Evolutionary conservation across 2,888 invertebrate species (phyloP), one percentile per base, ranked within the genome.

Genomic region (Xestia rhomboidea): DNA sequence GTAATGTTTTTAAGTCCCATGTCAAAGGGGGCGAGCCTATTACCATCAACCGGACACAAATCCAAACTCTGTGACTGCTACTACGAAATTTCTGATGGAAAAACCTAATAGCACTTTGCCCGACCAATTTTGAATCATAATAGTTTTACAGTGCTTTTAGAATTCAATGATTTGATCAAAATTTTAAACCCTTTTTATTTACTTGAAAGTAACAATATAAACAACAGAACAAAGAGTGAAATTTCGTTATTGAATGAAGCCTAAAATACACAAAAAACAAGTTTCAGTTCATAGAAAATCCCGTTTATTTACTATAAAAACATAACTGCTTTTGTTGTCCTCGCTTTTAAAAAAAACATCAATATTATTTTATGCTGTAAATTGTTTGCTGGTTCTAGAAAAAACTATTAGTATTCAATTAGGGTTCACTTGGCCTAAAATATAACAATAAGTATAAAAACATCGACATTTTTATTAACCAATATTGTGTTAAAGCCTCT

Each of bases 251-350:
- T 13, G 15, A 77, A 46, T 41, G 21, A n/a, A 46, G 10, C 51
- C n/a, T 62, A 41, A 60, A 38, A 74, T 3, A 76, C 27, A 24
- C 13, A 64, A 51, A 81, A 60, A 51, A 76, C 27, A 27, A 34
- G 18, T 24, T n/a, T 57, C 6, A 30, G 15, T 66, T 78, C 27
- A 67, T 67, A 38, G 15, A 77, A 68, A 66, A 80, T 34, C 4
- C 2, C 18, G 41, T 44, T 81, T 71, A 44, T 77, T 62, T 63
- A 38, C 6, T 21, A 30, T 74, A n/a, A 64, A 82, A 82, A 57
- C 18, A 49, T 30, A 79, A 24, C 34, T 11, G n/a, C 2, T 13
- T 18, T 46, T 76, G 64, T 76, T 51, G 10, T 34, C 2, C 18
- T 49, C 21, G 18, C 15, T 11, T 44, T 11, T 44, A 27, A 24